Conservation (phyloP, 2,113 vertebrate species). For the Calypte anna region DNA sequence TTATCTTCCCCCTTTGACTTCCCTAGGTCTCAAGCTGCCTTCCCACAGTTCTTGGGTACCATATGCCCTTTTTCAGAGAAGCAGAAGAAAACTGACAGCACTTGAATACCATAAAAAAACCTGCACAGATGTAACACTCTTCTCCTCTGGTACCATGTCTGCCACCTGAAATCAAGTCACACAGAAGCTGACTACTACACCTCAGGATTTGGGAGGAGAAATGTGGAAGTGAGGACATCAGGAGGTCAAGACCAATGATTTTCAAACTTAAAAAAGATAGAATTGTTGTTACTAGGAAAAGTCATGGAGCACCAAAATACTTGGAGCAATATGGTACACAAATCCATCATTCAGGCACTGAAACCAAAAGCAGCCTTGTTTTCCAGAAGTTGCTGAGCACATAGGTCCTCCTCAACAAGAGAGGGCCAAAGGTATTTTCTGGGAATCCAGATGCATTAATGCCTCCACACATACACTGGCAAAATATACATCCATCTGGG, state of each 20-base stretch:
- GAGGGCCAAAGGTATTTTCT: not conserved
- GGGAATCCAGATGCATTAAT: not conserved
- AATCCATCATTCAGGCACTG: not conserved
- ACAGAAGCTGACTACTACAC: not conserved
- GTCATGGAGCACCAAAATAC: not conserved
- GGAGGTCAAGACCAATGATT: not conserved
- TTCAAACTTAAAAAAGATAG: not conserved
- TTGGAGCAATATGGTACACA: not conserved
- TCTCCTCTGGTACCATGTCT: accelerated
- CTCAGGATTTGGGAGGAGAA: not conserved
- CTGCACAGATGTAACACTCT: not conserved
- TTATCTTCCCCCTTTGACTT: not conserved
- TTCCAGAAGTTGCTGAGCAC: not conserved
- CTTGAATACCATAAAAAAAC: not conserved
- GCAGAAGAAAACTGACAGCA: not conserved
- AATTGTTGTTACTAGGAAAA: not conserved
- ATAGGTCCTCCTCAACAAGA: not conserved
- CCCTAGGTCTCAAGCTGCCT: not conserved
- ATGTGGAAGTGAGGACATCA: not conserved
- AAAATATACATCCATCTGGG: not conserved
- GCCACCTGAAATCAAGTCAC: not conserved
- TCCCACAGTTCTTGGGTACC: not conserved
- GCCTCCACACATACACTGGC: too few relatives aligned
- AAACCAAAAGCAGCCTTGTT: not conserved
- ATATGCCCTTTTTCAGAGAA: not conserved